A percentile compares a stretch with the other conserved stretches of the same genome.
These are phyloP conservation scores for Cordilura impudica DNA, from an alignment of 2,888 invertebrate species.

Conservation along the genomic window DNA sequence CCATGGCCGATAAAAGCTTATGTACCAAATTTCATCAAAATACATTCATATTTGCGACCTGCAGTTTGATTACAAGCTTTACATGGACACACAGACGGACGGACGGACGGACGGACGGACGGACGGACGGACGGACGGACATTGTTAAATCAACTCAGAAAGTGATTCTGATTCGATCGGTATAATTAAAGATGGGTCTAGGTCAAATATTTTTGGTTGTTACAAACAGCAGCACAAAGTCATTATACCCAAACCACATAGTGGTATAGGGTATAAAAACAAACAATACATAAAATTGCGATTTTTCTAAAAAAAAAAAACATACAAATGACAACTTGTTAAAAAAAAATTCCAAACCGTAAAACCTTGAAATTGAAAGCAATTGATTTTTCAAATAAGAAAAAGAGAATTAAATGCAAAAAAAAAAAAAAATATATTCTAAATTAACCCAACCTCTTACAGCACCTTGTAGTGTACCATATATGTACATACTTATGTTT, in stretches of 20 bases:
- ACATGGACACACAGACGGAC: no score
- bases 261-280: slow-evolving; percentile 20
- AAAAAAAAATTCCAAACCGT: slow-evolving; percentile 50
- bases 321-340: slow-evolving; percentile 40
- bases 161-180: no score
- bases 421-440: slow-evolving; percentile 32
- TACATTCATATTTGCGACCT: no score
- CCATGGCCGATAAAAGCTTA: no score
- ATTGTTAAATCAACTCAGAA: no score
- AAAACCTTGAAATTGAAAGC: slow-evolving; percentile 67
- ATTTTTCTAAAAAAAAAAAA: slow-evolving; percentile 10
- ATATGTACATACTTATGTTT: slow-evolving; percentile 45
- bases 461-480: slow-evolving; percentile 35
- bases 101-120: no score
- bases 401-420: slow-evolving; percentile 32
- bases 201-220: no score
- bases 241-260: no score
- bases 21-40: no score
- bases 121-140: background rate
- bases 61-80: no score
- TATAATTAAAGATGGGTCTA: no score
- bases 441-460: slow-evolving; percentile 54
- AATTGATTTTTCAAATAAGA: slow-evolving; percentile 62
- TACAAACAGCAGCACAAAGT: no score
- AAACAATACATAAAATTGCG: slow-evolving; percentile 34